Evolutionary conservation across 2,888 invertebrate species (phyloP), one percentile per base, ranked within the genome.

Genomic region (Drosophila mettleri): DNA sequence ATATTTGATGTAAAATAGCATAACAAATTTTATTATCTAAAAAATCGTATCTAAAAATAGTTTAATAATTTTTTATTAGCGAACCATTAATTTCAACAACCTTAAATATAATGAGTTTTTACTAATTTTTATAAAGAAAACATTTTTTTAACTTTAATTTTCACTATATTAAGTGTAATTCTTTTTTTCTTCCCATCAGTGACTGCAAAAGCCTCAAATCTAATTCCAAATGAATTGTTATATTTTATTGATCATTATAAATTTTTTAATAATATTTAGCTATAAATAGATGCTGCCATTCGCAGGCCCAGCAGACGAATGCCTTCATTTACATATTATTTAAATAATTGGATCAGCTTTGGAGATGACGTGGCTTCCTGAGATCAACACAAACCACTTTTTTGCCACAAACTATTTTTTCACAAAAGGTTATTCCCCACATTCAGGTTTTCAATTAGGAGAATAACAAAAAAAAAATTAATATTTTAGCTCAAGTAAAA

Each of bases 391-490:
- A 29, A 39, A 9, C 10, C 9, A 3, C 0, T 7, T 20, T 29
- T 6, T 31, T 52, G 2, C 14, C 7, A 1, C 8, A 5, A 0
- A 1, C 34, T 57, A 14, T 36, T 14, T 8, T 20, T 36, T n/a
- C n/a, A 14, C 41, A 24, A 6, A 10, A 38, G n/a, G 39, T 22
- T 16, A 22, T 20, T 20, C 3, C 8, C 20, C 5, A 14, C 4
- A 38, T 2, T 31, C 57, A 20, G n/a, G 49, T 57, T 58, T 49
- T 33, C 33, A 39, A 51, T 59, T 38, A 38, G 38, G 9, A 5
- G 5, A 38, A 3, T n/a, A n/a, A n/a, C n/a, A 9, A 8, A 33
- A 7, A 36, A 18, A 31, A 52, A 9, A 58, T 48, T 27, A 49
- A 57, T 49, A 18, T n/a, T 4, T 36, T 12, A 5, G 3, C 4